These are phyloP conservation scores for Deilephila porcellus DNA, from an alignment of 2,888 invertebrate genomes.

Conservation along the genomic window DNA sequence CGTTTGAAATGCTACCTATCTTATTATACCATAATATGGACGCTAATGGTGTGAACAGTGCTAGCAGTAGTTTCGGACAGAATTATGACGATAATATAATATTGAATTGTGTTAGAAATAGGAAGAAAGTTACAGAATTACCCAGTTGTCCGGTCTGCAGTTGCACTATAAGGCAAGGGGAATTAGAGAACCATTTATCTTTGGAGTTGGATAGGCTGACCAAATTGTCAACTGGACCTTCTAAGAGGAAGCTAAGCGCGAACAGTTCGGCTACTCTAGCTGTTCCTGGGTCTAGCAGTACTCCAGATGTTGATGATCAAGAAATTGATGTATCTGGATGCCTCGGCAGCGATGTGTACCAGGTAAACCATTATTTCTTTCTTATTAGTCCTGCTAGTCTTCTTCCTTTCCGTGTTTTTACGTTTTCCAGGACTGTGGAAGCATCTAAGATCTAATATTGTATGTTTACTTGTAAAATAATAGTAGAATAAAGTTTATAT, in stretches of 20 bases:
- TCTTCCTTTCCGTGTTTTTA: too few relatives aligned
- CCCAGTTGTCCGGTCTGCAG: slow-evolving; percentile 96
- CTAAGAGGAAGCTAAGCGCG: slow-evolving; percentile 71
- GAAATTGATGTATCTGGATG: slow-evolving; percentile 54
- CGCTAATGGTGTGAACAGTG: slow-evolving; percentile 65
- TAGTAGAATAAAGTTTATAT: too few relatives aligned
- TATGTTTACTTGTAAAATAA: too few relatives aligned
- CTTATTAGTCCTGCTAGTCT: neutral
- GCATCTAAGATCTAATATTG: too few relatives aligned
- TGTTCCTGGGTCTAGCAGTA: slow-evolving; percentile 64
- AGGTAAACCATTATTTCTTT: slow-evolving; percentile 55
- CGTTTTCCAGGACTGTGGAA: too few relatives aligned
- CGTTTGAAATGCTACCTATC: slow-evolving; percentile 76
- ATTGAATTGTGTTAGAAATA: slow-evolving; percentile 80
- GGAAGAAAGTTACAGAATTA: slow-evolving; percentile 87
- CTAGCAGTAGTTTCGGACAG: slow-evolving; percentile 58
- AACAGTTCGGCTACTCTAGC: slow-evolving; percentile 58
- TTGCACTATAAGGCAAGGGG: slow-evolving; percentile 91
- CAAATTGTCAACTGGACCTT: slow-evolving; percentile 64
- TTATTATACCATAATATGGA: slow-evolving; percentile 79
- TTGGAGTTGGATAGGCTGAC: slow-evolving; percentile 87
- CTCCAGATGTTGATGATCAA: slow-evolving; percentile 48
- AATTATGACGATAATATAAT: slow-evolving; percentile 75
- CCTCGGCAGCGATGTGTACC: slow-evolving; percentile 76
- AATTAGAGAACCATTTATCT: slow-evolving; percentile 92